Evolutionary conservation across 2,797 vertebrate genomes (phyloP).

Genomic region (Morelia viridis): DNA sequence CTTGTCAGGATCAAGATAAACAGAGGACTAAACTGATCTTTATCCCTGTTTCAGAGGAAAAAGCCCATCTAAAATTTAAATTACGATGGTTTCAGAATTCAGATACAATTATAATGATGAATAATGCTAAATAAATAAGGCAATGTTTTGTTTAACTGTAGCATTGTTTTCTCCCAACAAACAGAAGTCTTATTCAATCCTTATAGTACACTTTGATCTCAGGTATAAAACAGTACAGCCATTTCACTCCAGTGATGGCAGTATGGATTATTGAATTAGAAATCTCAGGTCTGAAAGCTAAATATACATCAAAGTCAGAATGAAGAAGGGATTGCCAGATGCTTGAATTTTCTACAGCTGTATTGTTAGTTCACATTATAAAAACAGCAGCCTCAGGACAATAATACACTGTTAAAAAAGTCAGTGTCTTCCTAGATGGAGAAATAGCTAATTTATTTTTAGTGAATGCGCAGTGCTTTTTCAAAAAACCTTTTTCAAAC

Average conservation of each 20-base stretch:
- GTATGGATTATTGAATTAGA: constrained; percentile 23
- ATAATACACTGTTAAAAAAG: neutral
- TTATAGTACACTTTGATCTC: constrained; percentile 3
- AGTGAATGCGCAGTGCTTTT: constrained; percentile 22
- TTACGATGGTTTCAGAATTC: neutral
- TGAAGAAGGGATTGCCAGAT: neutral
- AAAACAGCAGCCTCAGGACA: neutral
- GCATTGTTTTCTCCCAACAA: constrained; percentile 12
- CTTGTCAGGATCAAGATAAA: neutral
- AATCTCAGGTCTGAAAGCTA: constrained; percentile 25
- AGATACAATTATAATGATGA: neutral
- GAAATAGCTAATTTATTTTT: constrained; percentile 11
- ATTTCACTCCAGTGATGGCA: neutral
- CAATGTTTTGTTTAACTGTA: neutral
- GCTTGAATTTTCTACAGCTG: neutral
- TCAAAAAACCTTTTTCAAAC: neutral
- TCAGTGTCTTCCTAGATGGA: neutral
- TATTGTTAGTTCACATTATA: neutral
- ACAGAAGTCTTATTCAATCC: neutral
- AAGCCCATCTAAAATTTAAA: neutral
- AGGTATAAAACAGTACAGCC: constrained; percentile 1
- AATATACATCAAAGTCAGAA: neutral
- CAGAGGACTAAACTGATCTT: neutral
- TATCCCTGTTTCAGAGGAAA: neutral
- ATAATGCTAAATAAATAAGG: neutral